Evolutionary conservation across 2,888 invertebrate genomes (phyloP), one percentile per base, ranked within the genome.

Genomic region (Chouioia cunea): DNA sequence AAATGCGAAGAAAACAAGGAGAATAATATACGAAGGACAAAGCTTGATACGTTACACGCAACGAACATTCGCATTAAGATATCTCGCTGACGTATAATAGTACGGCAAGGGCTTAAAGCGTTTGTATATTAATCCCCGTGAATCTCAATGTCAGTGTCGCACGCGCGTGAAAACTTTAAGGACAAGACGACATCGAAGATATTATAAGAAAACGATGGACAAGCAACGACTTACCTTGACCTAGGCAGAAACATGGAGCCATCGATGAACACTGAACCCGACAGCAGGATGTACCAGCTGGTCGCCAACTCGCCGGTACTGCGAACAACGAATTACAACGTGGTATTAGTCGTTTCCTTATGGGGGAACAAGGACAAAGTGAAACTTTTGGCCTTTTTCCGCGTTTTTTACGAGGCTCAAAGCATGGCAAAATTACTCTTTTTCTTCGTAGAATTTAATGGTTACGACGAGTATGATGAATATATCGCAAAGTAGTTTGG

Each of bases 191-290:
- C 6, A 2, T 27, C 27, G 27, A 27, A 6, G 6, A 36, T 36
- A 36, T 10, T 10, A 36, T 4, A 3, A 36, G 6, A 36, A 36
- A 10, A 36, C 12, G 10, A n/a, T n/a, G n/a, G n/a, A n/a, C n/a
- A n/a, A 16, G 63, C 20, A n/a, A 22, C 18, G 54, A 81, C 88
- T 88, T 87, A 93, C 93, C 92, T 92, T 86, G 91, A 91, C 78
- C 91, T 88, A n/a, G 94, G 94, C 76, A 94, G 88, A 83, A 92
- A 94, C 92, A 94, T 93, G 77, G 93, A 93, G 57, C 93, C 93
- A 85, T 94, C 93, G 86, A 94, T 94, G 88, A 94, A 94, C 65
- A 94, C 93, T 18, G 93, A 93, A 64, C 94, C 94, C 52, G 92
- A 91, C 70, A 94, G 88, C 65, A 95, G 87, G 79, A 95, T 92